phyloP scores from a whole-genome alignment of 2,888 invertebrate genomes.

The Bembecia ichneumoniformis region DNA sequence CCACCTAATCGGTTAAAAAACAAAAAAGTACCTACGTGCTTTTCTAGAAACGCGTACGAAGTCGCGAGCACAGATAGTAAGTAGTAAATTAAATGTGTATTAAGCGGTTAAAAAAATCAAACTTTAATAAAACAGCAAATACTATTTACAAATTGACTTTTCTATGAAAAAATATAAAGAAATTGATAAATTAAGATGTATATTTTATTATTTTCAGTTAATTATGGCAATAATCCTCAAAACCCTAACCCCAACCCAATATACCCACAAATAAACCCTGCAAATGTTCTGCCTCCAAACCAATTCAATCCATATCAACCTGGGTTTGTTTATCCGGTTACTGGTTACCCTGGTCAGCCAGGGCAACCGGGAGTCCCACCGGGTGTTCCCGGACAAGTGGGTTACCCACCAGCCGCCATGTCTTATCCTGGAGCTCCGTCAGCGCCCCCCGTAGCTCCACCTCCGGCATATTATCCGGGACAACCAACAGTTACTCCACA shows the following conservation, averaged over 20 bases:
- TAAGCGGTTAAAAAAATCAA: too few species aligned
- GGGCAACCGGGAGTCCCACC: conserved; percentile 7
- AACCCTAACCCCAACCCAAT: conserved; percentile 38
- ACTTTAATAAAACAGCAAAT: too few species aligned
- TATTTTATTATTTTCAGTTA: conserved; percentile 28
- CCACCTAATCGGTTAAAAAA: too few species aligned
- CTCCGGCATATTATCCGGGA: conserved; percentile 16
- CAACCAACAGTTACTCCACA: conserved; percentile 17
- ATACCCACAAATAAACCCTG: conserved; percentile 44
- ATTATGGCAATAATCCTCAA: conserved; percentile 38
- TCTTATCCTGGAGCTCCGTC: conserved; percentile 31
- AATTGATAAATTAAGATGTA: background rate
- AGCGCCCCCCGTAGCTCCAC: conserved; percentile 15
- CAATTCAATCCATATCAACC: conserved; percentile 22
- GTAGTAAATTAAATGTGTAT: too few species aligned
- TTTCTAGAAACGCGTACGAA: too few species aligned
- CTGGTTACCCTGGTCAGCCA: conserved; percentile 15
- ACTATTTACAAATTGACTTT: too few species aligned
- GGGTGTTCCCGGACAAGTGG: conserved; percentile 16
- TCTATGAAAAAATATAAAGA: too few species aligned
- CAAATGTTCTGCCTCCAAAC: conserved; percentile 32
- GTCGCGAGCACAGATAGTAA: too few species aligned
- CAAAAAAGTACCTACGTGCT: too few species aligned
- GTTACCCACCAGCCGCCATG: conserved; percentile 31
- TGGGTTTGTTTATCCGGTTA: conserved; percentile 21